Evolutionary conservation across 2,113 vertebrate genomes (phyloP), one percentile per base, ranked within the genome.

Genomic region (Podarcis raffonei): DNA sequence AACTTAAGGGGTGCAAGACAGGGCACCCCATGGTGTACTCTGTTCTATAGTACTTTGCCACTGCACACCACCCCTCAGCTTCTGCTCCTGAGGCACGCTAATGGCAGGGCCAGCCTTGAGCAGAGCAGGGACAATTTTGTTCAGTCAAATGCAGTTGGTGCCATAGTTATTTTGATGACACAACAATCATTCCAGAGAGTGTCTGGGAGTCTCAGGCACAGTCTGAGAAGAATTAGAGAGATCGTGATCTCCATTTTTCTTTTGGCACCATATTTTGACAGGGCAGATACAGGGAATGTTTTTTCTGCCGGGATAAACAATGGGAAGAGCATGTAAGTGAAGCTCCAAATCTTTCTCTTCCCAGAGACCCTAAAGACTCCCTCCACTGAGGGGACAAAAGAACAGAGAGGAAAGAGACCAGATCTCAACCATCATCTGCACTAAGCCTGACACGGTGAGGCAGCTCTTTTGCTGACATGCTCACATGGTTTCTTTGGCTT

Each of bases 281-380:
- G 1, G 25, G n/a, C n/a, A 16, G 62, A 68, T 32, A 66, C 6
- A 3, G 57, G 62, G 71, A 53, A 25, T 57, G 71, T 82, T 78
- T 88, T 81, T 86, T 68, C 87, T 77, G 84, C 16, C 42, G 93
- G 72, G 30, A 88, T 13, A 6, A 83, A 86, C 89, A 86, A 69
- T 25, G 32, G 12, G 22, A 48, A 39, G 16, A 86, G 69, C 27
- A 6, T 8, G 57, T 13, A 7, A 1, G 0, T 11, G 57, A 53
- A 37, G 68, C 78, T 20, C 32, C 74, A 1, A 20, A 2, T 0
- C 0, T 25, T 30, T 25, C 57, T 39, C 82, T 20, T 4, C 71
- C 92, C 84, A 81, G n/a, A 90, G 86, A 83, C 23, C 11, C 48
- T 75, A 85, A 71, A 91, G 59, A 53, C 30, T 48, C 6, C 37